These are phyloP conservation scores for Meloidogyne chitwoodi DNA, from an alignment of 1,140 invertebrate genomes.

Conservation along the genomic window DNA sequence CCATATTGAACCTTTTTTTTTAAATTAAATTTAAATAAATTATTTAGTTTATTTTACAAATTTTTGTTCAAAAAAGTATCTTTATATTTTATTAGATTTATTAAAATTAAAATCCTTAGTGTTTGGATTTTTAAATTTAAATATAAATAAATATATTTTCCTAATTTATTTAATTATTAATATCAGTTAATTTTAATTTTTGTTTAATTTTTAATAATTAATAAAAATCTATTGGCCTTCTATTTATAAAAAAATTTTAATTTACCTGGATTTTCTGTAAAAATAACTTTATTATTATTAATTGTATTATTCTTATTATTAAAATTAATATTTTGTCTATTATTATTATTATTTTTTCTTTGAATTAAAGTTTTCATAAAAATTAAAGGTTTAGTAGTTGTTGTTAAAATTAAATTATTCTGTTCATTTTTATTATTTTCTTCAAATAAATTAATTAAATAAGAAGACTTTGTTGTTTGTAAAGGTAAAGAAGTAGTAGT, in stretches of 20 bases:
- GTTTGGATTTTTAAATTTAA: too few relatives aligned
- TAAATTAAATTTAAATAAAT: too few relatives aligned
- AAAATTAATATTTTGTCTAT: neutral
- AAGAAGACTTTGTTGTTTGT: neutral
- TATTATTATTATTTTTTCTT: neutral
- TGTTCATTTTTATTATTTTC: neutral
- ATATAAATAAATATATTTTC: too few relatives aligned
- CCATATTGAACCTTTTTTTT: neutral
- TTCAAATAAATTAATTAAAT: neutral
- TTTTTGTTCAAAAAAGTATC: too few relatives aligned
- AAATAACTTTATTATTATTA: neutral
- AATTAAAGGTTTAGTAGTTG: neutral
- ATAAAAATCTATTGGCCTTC: too few relatives aligned
- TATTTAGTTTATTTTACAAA: too few relatives aligned
- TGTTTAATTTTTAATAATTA: too few relatives aligned
- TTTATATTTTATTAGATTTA: too few relatives aligned
- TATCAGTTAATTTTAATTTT: too few relatives aligned
- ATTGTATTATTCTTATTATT: neutral
- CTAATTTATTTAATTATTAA: too few relatives aligned
- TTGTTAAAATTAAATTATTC: neutral
- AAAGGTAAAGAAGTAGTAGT: neutral
- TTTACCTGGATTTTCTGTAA: neutral
- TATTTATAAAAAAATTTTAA: neutral
- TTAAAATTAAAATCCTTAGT: too few relatives aligned
- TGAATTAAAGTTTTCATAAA: neutral